Evolutionary conservation across 2,113 vertebrate genomes (phyloP).

Genomic region (Lethenteron camtschaticum): DNA sequence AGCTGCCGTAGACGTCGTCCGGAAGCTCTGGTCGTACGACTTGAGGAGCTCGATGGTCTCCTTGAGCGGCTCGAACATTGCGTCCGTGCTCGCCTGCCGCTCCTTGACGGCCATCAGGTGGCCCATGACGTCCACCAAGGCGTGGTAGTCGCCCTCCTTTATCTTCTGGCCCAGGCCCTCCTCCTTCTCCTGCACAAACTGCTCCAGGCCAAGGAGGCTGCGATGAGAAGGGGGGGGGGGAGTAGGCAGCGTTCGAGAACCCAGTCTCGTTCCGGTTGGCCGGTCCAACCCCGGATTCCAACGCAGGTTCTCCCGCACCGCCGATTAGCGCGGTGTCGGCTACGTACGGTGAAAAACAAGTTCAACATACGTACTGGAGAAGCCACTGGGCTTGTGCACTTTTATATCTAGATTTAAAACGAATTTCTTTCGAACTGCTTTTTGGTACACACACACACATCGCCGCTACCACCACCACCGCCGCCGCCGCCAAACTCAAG

Average conservation of each 20-base stretch:
- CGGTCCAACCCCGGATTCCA: neutral
- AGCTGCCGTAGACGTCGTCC: slow-evolving; percentile 42
- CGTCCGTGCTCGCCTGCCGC: slow-evolving; percentile 35
- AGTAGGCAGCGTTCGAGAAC: neutral
- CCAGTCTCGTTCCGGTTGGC: neutral
- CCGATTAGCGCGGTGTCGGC: too few species aligned
- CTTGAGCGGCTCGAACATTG: slow-evolving; percentile 70
- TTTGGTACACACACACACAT: too few species aligned
- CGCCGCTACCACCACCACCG: too few species aligned
- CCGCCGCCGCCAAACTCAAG: too few species aligned
- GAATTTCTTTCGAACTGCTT: too few species aligned
- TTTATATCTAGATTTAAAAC: too few species aligned
- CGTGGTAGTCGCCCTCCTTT: slow-evolving; percentile 39
- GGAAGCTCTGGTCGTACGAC: slow-evolving; percentile 57
- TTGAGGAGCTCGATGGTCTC: slow-evolving; percentile 57
- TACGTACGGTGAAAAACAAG: too few species aligned
- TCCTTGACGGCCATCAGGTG: slow-evolving; percentile 64
- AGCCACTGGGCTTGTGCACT: too few species aligned
- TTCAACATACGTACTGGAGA: too few species aligned
- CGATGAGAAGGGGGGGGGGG: neutral
- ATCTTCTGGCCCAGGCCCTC: slow-evolving; percentile 34
- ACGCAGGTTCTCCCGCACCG: too few species aligned
- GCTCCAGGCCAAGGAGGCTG: slow-evolving; percentile 54
- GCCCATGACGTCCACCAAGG: slow-evolving; percentile 51
- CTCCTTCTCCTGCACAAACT: slow-evolving; percentile 30